Evolutionary conservation across 1,140 invertebrate genomes (phyloP).

Genomic region (Drosophila ogumai): DNA sequence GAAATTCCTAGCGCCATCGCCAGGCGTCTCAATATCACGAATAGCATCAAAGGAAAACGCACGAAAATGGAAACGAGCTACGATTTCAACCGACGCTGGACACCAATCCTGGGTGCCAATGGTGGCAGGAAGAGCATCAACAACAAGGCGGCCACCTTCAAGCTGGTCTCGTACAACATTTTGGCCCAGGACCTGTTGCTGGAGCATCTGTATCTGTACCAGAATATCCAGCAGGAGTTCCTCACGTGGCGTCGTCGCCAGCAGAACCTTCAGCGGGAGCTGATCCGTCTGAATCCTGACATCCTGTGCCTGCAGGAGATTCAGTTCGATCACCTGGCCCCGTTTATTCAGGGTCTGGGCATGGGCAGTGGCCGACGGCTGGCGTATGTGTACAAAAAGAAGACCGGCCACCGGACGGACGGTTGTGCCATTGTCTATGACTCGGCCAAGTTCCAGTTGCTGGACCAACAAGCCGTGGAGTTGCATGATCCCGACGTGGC

Average conservation of each 20-base stretch:
- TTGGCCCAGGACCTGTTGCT: constrained; percentile 93
- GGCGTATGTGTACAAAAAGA: constrained; percentile 89
- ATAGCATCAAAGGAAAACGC: constrained; percentile 45
- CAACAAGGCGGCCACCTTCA: constrained; percentile 33
- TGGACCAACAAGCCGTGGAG: constrained; percentile 88
- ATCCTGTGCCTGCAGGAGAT: constrained; percentile 89
- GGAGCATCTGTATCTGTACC: constrained; percentile 91
- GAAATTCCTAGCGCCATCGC: constrained; percentile 3
- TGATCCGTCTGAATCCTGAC: constrained; percentile 89
- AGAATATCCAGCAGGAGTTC: constrained; percentile 86
- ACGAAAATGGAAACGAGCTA: constrained; percentile 9
- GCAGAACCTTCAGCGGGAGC: constrained; percentile 89
- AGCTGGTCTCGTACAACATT: constrained; percentile 92
- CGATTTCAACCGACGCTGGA: constrained; percentile 14
- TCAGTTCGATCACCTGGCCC: constrained; percentile 89
- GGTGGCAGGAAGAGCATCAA: neutral
- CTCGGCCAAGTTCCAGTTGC: constrained; percentile 87
- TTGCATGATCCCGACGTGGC: constrained; percentile 81
- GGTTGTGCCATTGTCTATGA: constrained; percentile 95
- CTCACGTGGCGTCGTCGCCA: constrained; percentile 91
- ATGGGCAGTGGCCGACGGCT: constrained; percentile 83
- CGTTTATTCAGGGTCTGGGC: constrained; percentile 46
- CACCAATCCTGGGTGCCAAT: no score
- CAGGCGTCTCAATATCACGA: constrained; percentile 21
- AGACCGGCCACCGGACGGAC: constrained; percentile 89